Conservation (phyloP, 2,888 invertebrate genomes). For the Philhelius pedissequus region DNA sequence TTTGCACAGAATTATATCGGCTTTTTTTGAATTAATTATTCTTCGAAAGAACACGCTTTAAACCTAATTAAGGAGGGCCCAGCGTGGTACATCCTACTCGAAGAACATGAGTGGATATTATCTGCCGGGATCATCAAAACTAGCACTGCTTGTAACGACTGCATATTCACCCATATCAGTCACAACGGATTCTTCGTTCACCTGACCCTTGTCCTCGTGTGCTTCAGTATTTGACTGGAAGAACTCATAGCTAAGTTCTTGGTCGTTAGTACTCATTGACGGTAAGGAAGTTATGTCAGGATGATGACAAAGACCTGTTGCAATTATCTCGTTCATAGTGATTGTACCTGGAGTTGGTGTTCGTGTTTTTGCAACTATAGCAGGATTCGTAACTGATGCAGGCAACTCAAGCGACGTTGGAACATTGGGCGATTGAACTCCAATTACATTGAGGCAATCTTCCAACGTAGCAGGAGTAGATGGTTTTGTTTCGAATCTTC, state of each 20-base stretch:
- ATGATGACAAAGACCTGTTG: conserved; percentile 57
- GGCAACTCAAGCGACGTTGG: conserved; percentile 87
- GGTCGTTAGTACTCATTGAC: conserved; percentile 32
- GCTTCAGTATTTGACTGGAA: conserved; percentile 30
- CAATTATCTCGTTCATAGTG: conserved; percentile 63
- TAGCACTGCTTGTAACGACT: conserved; percentile 46
- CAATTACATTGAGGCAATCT: conserved; percentile 82
- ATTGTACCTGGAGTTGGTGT: conserved; percentile 73
- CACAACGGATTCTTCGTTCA: conserved; percentile 40
- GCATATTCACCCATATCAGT: conserved; percentile 62
- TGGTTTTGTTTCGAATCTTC: conserved; percentile 30
- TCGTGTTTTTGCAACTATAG: conserved; percentile 81
- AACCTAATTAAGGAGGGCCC: neutral
- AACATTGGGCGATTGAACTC: conserved; percentile 81
- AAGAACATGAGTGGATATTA: conserved; percentile 70
- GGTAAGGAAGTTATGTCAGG: conserved; percentile 55
- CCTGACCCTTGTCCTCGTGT: conserved; percentile 14
- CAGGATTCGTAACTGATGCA: conserved; percentile 88
- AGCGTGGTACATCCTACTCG: conserved; percentile 37
- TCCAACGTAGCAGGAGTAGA: conserved; percentile 76
- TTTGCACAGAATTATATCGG: conserved; percentile 3
- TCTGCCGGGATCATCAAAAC: conserved; percentile 69
- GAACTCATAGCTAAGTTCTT: conserved; percentile 50
- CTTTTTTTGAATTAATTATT: neutral
- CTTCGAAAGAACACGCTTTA: conserved; percentile 36